Evolutionary conservation across 53 echinoderm and acorn worm genomes (phyloP), one percentile per base, ranked within the genome.

Genomic region (Astropecten irregularis): DNA sequence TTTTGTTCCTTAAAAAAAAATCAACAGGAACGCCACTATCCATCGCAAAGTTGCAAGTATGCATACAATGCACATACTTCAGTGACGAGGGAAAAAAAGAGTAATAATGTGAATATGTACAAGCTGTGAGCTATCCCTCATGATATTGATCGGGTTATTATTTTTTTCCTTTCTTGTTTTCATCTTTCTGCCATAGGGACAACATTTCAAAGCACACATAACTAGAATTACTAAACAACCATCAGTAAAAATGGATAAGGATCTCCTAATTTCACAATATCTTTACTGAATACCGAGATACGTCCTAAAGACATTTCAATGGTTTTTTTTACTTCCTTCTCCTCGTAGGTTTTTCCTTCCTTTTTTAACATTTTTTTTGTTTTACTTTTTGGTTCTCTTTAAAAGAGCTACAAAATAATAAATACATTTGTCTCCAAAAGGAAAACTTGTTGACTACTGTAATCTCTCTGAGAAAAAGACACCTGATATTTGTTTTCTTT

Each of bases 391-490:
- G 27, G 73, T 59, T 61, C 79, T 79, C 79, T 79, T 79, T 48
- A 18, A 47, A 42, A 79, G 79, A 79, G 63, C 61, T 79, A 56
- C 79, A 62, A 79, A 54, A 46, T 62, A 62, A 79, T 79, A 79
- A 79, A 79, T 79, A 79, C 62, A 44, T 46, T 62, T 79, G 6
- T 60, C 79, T 79, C 32, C 60, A 56, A 56, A 79, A 79, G 61
- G 77, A 74, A 57, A 22, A 28, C 1, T 25, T 76, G 6, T 76
- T 40, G 26, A 61, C 79, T 79, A 79, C 79, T 1, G 79, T 63
- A 62, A n/a, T 79, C 79, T 77, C 77, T 62, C 79, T 62, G 79
- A 79, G 79, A 79, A 79, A 79, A n/a, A 79, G 60, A 79, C 79
- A 79, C 79, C 79, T 79, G 79, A 79, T 56, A 68, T 23, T 61